These are phyloP conservation scores for Hemibagrus wyckioides DNA, from an alignment of 2,113 vertebrate species.

Conservation along the genomic window DNA sequence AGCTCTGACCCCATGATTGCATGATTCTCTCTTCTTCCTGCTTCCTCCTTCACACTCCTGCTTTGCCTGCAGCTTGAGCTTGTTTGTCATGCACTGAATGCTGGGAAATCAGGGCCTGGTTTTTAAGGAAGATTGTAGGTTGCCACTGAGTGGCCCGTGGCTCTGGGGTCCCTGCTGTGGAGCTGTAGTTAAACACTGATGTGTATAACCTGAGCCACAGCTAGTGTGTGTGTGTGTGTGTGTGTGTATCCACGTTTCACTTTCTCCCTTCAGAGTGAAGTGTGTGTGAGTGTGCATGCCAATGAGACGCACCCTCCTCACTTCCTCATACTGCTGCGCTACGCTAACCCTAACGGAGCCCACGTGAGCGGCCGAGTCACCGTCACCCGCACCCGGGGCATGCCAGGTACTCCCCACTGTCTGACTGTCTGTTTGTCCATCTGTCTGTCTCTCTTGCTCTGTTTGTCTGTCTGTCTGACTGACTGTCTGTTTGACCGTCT, in stretches of 20 bases:
- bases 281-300: conserved; percentile 84
- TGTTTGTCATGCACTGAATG: conserved; percentile 1
- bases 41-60: neutral
- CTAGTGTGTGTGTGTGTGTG: conserved; percentile 23
- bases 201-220: conserved; percentile 4
- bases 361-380: conserved; percentile 74
- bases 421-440: conserved; percentile 12
- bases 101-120: neutral
- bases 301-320: conserved; percentile 72
- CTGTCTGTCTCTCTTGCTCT: neutral
- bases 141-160: neutral
- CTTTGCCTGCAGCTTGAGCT: conserved; percentile 14
- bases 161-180: neutral
- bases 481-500: too few relatives aligned
- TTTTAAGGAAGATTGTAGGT: neutral
- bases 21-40: neutral
- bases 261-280: conserved; percentile 84
- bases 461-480: neutral
- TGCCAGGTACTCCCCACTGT: conserved; percentile 77
- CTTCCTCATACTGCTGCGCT: conserved; percentile 85
- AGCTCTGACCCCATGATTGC: neutral
- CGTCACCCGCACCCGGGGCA: conserved; percentile 69
- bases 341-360: conserved; percentile 78
- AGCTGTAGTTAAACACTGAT: neutral
- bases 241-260: conserved; percentile 53